These are phyloP conservation scores for Antennarius striatus DNA, from an alignment of 2,113 vertebrate genomes.

Conservation along the genomic window DNA sequence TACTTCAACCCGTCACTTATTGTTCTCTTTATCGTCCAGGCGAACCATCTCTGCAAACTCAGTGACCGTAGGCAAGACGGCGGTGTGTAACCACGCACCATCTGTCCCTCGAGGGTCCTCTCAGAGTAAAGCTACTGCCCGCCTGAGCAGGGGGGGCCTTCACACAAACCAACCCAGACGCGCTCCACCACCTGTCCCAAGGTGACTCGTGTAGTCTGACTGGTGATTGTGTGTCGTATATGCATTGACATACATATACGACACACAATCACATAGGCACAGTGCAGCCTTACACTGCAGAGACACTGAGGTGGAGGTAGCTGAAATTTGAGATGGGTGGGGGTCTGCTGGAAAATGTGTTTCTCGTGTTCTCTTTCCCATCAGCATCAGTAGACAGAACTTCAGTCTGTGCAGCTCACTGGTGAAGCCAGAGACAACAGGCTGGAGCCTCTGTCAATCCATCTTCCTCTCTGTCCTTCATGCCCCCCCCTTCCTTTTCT, in stretches of 20 bases:
- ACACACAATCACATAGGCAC: constrained; percentile 3
- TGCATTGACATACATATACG: constrained; percentile 3
- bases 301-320: constrained; percentile 43
- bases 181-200: constrained; percentile 84
- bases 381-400: constrained; percentile 65
- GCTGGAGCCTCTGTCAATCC: constrained; percentile 55
- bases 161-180: constrained; percentile 77
- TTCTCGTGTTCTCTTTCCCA: constrained; percentile 78
- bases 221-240: too few relatives aligned
- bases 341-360: constrained; percentile 81
- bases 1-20: constrained; percentile 1
- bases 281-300: constrained; percentile 39
- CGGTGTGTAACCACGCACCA: constrained; percentile 75
- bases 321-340: constrained; percentile 80
- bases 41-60: constrained; percentile 76
- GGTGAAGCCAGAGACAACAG: constrained; percentile 72
- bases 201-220: constrained; percentile 70
- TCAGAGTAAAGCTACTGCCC: constrained; percentile 68
- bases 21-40: constrained; percentile 40
- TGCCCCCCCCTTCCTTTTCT: constrained; percentile 24
- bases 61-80: constrained; percentile 56
- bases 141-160: constrained; percentile 67
- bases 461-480: constrained; percentile 51
- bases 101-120: constrained; percentile 76
- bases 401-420: constrained; percentile 62